Percentiles rank a stretch among this genome's conserved stretches.
Conservation (phyloP, 2,113 vertebrate genomes). For the Aegypius monachus region DNA sequence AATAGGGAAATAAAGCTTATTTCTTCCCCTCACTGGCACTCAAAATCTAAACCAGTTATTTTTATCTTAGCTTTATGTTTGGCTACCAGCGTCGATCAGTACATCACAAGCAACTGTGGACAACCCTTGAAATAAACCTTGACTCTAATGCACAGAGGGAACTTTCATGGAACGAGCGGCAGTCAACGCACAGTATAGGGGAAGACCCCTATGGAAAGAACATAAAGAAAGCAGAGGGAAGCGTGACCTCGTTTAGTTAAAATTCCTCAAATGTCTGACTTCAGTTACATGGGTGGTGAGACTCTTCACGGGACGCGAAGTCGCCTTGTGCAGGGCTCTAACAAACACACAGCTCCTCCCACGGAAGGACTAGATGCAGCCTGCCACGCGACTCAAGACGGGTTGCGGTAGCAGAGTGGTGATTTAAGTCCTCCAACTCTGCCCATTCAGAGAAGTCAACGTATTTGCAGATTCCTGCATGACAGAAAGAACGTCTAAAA, state of each 20-base stretch:
- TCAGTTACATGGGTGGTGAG: not conserved
- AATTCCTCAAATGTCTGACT: not conserved
- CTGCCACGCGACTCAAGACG: not conserved
- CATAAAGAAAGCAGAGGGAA: not conserved
- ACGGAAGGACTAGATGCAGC: not conserved
- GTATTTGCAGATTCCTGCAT: not conserved
- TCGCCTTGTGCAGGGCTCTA: not conserved
- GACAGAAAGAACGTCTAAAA: not conserved
- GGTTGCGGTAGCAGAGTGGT: not conserved
- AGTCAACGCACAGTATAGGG: fast-evolving
- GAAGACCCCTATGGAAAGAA: not conserved
- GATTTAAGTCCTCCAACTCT: not conserved
- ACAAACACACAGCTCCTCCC: not conserved
- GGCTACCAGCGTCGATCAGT: not conserved
- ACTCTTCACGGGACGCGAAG: fast-evolving
- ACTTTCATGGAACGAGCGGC: not conserved
- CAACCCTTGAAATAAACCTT: not conserved
- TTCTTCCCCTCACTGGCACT: not conserved
- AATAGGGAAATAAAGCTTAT: not conserved
- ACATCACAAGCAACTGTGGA: not conserved
- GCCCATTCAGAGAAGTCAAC: not conserved
- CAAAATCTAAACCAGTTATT: not conserved
- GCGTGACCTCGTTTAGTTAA: not conserved
- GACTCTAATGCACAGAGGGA: not conserved
- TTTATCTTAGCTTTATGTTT: not conserved